These are phyloP conservation scores for Drosophila azteca DNA, from an alignment of 1,140 invertebrate species.

Conservation along the genomic window DNA sequence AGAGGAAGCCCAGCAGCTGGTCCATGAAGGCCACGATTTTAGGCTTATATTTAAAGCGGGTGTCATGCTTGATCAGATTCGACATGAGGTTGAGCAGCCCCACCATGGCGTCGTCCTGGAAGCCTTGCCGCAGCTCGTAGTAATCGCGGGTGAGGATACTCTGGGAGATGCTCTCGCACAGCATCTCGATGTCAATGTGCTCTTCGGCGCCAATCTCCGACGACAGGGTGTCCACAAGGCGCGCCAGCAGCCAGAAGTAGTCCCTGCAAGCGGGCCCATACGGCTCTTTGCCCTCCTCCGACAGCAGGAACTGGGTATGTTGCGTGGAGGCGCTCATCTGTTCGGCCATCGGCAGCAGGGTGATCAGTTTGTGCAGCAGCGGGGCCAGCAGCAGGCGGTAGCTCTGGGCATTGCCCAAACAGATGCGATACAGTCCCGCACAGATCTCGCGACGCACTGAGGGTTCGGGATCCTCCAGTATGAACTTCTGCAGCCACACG, in stretches of 20 bases:
- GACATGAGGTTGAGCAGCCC: conserved; percentile 94
- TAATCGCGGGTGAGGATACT: conserved; percentile 91
- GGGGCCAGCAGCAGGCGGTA: conserved; percentile 89
- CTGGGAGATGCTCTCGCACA: conserved; percentile 90
- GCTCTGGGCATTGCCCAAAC: conserved; percentile 88
- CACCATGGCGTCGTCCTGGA: conserved; percentile 95
- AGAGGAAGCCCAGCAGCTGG: conserved; percentile 93
- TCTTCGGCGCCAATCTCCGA: conserved; percentile 89
- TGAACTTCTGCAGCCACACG: conserved; percentile 89
- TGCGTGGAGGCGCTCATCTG: conserved; percentile 90
- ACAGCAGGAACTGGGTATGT: conserved; percentile 85
- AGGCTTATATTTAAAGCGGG: conserved; percentile 92
- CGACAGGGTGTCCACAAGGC: conserved; percentile 93
- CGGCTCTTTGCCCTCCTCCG: conserved; percentile 94
- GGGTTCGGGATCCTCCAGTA: conserved; percentile 93
- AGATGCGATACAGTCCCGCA: conserved; percentile 93
- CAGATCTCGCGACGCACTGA: conserved; percentile 94
- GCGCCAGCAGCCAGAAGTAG: conserved; percentile 96
- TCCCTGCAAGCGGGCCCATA: conserved; percentile 96
- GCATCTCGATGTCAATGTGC: conserved; percentile 88
- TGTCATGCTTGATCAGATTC: conserved; percentile 94
- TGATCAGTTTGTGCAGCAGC: conserved; percentile 91
- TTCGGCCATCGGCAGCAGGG: conserved; percentile 92
- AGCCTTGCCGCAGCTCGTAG: conserved; percentile 91
- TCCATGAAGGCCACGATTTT: conserved; percentile 90